Evolutionary conservation across 30 jellyfish, hydroid and myxozoan species (phyloP).

Genomic region (Aurelia aurita): DNA sequence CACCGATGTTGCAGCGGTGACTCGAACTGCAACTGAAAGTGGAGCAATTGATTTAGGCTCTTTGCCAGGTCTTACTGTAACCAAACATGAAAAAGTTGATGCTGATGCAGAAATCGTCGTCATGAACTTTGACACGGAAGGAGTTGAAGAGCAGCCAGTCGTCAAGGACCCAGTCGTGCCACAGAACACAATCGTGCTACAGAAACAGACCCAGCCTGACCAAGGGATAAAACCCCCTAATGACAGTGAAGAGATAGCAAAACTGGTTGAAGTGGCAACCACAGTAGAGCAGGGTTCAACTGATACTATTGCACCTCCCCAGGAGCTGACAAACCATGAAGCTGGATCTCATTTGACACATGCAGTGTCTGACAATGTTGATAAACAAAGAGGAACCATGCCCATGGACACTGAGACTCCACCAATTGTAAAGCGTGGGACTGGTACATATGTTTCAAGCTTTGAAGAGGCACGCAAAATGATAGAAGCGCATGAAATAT

Average conservation of each 20-base stretch:
- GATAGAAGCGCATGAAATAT: slow-evolving; percentile 60
- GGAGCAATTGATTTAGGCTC: background rate
- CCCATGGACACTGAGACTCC: too few species aligned
- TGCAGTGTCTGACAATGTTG: background rate
- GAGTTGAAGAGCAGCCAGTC: background rate
- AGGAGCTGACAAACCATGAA: background rate
- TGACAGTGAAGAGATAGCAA: slow-evolving; percentile 59
- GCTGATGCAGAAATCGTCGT: slow-evolving; percentile 7
- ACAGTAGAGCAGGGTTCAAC: slow-evolving; percentile 21
- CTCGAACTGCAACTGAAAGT: background rate
- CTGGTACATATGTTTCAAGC: slow-evolving; percentile 34
- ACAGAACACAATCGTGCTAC: too few species aligned
- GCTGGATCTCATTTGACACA: background rate
- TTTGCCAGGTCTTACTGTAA: background rate
- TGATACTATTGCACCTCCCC: background rate
- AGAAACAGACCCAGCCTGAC: background rate
- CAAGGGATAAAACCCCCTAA: slow-evolving; percentile 1
- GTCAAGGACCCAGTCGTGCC: background rate
- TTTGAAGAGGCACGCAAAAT: slow-evolving; percentile 55
- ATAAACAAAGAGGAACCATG: background rate
- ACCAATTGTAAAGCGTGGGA: slow-evolving; percentile 1
- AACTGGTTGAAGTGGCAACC: slow-evolving; percentile 57
- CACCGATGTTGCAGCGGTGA: slow-evolving; percentile 24
- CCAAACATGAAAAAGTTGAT: slow-evolving; percentile 13
- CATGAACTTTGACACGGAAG: too few species aligned